Base-by-base conservation (phyloP, 2,113 vertebrate genomes). In the Bufo bufo region DNA sequence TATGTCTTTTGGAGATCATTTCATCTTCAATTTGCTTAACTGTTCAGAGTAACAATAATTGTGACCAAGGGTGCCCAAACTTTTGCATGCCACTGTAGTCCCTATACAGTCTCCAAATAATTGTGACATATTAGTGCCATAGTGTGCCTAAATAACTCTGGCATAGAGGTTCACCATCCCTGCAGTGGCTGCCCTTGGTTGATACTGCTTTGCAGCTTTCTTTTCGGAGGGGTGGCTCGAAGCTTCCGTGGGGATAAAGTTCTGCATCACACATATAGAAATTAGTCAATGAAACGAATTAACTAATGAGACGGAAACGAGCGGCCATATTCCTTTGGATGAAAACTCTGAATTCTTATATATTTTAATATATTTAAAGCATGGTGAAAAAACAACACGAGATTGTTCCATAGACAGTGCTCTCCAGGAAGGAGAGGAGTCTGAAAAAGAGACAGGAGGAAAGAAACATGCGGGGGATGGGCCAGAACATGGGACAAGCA, bases 281-380 rank as follows among this genome's bases (percentile, higher is more conserved):
- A 61, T 61, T 16, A 19, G 16, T 61, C 4, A 8, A 65, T n/a
- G n/a, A 66, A n/a, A 8, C 12, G 7, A n/a, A 69, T 69, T 3
- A 23, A 69, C 13, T 69, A 33, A 72, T 10, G 4, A 75, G 72
- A 87, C 52, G 47, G n/a, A 86, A n/a, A 65, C 19, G 4, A 50
- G 16, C 33, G 50, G 4, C 17, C 77, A 45, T 74, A 19, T 59
- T 82, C 20, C 52, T 87, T 65, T 82, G 78, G 66, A 71, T 87
- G 86, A 87, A 82, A 74, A 87, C 52, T 58, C 75, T 17, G 78
- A 88, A 83, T 66, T 56, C 77, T 88, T 47, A 82, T 82, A 87
- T 87, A 82, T 84, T 88, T 88, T 88, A 88, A 78, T 88, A 88
- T 88, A 88, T 88, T 88, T 84, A 88, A 88, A 88, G 87, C 87